Conservation (phyloP, 2,888 invertebrate species). For the Chymomyza caudatula region DNA sequence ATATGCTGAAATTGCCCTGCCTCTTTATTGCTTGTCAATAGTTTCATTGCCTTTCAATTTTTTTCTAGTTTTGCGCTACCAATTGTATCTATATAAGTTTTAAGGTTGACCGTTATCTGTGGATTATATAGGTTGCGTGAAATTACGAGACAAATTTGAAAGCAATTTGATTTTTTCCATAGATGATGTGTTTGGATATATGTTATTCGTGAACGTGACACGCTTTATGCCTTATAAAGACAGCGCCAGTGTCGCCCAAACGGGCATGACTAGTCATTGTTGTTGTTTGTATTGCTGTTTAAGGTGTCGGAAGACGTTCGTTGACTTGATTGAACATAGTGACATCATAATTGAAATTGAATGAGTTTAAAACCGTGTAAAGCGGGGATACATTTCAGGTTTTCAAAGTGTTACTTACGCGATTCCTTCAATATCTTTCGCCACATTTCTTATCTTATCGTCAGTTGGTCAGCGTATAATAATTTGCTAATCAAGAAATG, state of each 20-base stretch:
- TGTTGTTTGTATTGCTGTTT: slow-evolving; percentile 37
- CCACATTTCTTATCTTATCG: slow-evolving; percentile 38
- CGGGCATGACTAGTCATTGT: slow-evolving; percentile 43
- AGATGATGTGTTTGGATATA: slow-evolving; percentile 32
- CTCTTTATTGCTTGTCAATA: not conserved
- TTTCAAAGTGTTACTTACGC: not conserved
- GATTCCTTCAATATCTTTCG: not conserved
- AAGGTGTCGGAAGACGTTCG: slow-evolving; percentile 65
- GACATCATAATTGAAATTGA: slow-evolving; percentile 63
- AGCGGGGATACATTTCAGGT: not conserved
- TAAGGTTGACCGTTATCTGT: slow-evolving; percentile 25
- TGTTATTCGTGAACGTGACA: not conserved
- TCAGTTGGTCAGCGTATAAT: slow-evolving; percentile 14
- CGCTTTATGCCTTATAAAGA: slow-evolving; percentile 24
- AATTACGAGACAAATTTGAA: not conserved
- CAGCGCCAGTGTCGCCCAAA: slow-evolving; percentile 6
- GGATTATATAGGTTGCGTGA: slow-evolving; percentile 9
- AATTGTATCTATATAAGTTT: slow-evolving; percentile 3
- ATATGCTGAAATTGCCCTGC: not conserved
- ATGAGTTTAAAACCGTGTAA: not conserved
- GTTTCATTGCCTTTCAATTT: not conserved
- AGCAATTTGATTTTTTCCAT: not conserved
- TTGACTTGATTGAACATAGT: slow-evolving; percentile 49
- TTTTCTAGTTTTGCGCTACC: slow-evolving; percentile 26
- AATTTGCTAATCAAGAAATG: slow-evolving; percentile 27